Conservation (phyloP, 2,113 vertebrate genomes). For the Perccottus glenii region DNA sequence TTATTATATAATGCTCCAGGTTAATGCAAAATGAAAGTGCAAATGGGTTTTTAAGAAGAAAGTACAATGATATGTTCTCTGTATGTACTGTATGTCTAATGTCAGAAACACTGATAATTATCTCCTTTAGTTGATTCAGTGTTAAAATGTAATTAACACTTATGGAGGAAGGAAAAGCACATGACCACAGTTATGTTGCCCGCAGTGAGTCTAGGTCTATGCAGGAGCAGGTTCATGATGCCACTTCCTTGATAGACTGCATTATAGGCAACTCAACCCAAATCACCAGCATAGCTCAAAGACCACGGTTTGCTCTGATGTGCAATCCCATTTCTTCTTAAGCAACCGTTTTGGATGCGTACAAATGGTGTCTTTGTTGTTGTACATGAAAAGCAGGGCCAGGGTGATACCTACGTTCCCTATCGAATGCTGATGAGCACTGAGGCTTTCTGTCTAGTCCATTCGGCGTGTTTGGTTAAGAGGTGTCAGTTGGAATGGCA, state of each 20-base stretch:
- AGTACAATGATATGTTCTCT: too few species aligned
- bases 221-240: constrained; percentile 10
- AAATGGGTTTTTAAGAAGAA: too few species aligned
- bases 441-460: constrained; percentile 59
- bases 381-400: constrained; percentile 61
- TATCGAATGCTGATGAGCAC: constrained; percentile 68
- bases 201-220: neutral
- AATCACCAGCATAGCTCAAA: constrained; percentile 31
- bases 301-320: constrained; percentile 44
- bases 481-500: constrained; percentile 65
- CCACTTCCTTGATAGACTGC: constrained; percentile 14
- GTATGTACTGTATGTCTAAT: neutral
- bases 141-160: constrained; percentile 2
- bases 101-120: neutral
- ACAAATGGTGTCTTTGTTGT: constrained; percentile 69
- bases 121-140: neutral
- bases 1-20: neutral
- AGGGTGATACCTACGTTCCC: constrained; percentile 40
- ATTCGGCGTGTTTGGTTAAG: constrained; percentile 61
- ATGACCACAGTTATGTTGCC: neutral
- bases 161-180: neutral
- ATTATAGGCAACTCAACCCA: constrained; percentile 17
- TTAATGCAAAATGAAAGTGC: too few species aligned
- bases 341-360: constrained; percentile 59
- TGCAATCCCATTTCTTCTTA: constrained; percentile 48